Evolutionary conservation across 2,888 invertebrate species (phyloP).

Genomic region (Eudemis profundana): DNA sequence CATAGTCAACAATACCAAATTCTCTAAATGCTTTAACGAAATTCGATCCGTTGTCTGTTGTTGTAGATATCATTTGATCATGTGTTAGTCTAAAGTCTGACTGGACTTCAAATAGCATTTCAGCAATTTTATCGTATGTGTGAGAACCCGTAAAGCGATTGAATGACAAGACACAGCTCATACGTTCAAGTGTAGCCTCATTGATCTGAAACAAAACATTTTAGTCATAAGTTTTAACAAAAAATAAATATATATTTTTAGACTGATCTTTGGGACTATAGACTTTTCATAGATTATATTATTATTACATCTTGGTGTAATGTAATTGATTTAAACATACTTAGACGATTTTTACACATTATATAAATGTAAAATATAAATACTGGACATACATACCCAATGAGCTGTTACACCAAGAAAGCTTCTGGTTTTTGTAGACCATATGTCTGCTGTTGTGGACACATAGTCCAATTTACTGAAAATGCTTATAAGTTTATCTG

Average conservation of each 20-base stretch:
- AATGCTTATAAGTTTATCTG: background rate
- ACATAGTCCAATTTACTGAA: background rate
- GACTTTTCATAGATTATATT: too few species aligned
- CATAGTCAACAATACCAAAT: background rate
- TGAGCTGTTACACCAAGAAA: background rate
- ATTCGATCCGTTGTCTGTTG: background rate
- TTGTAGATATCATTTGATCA: background rate
- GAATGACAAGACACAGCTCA: background rate
- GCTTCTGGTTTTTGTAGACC: too few species aligned
- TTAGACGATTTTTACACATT: too few species aligned
- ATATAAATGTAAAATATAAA: too few species aligned
- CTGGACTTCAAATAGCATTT: background rate
- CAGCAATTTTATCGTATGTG: background rate
- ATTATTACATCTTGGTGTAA: background rate
- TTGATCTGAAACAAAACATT: too few species aligned
- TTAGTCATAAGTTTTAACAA: too few species aligned
- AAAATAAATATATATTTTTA: too few species aligned
- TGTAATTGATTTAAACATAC: too few species aligned
- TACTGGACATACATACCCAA: background rate
- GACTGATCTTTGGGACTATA: too few species aligned
- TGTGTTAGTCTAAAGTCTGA: background rate
- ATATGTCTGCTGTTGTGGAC: conserved; percentile 3
- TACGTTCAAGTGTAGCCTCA: background rate
- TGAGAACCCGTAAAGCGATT: background rate
- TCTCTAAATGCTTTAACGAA: background rate